A percentile compares a stretch with the other conserved stretches of the same genome.
phyloP scores from a whole-genome alignment of 2,113 vertebrate species.

The Tychaedon coryphoeus region DNA sequence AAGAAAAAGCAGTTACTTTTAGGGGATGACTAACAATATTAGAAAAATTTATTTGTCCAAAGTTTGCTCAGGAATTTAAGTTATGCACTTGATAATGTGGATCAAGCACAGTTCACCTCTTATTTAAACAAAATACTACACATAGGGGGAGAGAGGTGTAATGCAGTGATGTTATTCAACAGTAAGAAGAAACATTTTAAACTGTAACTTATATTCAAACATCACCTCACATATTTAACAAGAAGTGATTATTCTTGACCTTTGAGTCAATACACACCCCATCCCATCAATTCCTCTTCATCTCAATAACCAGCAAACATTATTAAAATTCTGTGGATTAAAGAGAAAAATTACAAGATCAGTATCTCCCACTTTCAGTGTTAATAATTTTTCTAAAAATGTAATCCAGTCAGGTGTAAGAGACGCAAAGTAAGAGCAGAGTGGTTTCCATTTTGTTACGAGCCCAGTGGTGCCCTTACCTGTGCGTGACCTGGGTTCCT shows the following conservation, averaged over 20 bases:
- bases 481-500: constrained; percentile 94
- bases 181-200: constrained; percentile 4
- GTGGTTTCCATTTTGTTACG: not conserved
- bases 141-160: not conserved
- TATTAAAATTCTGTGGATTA: not conserved
- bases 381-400: not conserved
- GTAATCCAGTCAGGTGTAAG: not conserved
- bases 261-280: not conserved
- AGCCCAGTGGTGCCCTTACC: constrained; percentile 12
- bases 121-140: constrained; percentile 39
- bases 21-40: constrained; percentile 13
- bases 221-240: not conserved
- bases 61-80: constrained; percentile 65
- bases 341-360: not conserved
- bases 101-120: constrained; percentile 69
- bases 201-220: not conserved
- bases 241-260: not conserved
- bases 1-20: not conserved
- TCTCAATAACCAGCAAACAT: not conserved
- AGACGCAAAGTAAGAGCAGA: not conserved
- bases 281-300: not conserved
- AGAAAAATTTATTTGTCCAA: constrained; percentile 6
- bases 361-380: not conserved
- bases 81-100: constrained; percentile 46
- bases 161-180: not conserved